A percentile compares a stretch with the other conserved stretches of the same genome.
Conservation (phyloP, 1,140 invertebrate genomes). For the Philopotamus ludificatus region DNA sequence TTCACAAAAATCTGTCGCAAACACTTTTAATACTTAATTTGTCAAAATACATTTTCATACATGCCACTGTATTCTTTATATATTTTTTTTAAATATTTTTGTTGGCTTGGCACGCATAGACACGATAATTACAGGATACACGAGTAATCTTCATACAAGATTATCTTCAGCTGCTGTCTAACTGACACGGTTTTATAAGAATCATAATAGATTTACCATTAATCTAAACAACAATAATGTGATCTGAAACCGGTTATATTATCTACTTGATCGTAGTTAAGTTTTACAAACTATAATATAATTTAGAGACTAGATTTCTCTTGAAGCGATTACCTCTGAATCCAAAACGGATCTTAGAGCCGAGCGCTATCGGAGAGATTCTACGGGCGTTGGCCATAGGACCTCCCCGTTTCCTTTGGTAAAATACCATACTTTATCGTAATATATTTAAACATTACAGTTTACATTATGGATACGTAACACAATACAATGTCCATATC, state of each 20-base stretch:
- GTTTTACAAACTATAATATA: conserved; percentile 24
- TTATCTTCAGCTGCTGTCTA: conserved; percentile 16
- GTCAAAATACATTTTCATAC: background rate
- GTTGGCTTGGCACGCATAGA: background rate
- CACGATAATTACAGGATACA: background rate
- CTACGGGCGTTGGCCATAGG: conserved; percentile 28
- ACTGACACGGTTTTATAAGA: conserved; percentile 7
- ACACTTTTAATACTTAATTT: no score
- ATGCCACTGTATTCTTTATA: background rate
- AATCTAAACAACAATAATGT: conserved; percentile 11
- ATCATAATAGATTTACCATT: conserved; percentile 17
- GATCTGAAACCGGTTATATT: background rate
- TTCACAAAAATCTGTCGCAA: no score
- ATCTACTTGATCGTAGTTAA: background rate
- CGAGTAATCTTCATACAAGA: conserved; percentile 19
- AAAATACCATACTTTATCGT: conserved; percentile 40
- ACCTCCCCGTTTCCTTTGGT: conserved; percentile 29
- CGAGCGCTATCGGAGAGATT: conserved; percentile 26
- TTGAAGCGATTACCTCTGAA: conserved; percentile 25
- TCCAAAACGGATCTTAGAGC: conserved; percentile 9
- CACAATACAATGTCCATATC: conserved; percentile 33
- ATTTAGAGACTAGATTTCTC: conserved; percentile 37
- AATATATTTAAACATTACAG: conserved; percentile 39
- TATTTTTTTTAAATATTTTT: background rate
- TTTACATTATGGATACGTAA: conserved; percentile 35